phyloP scores from a whole-genome alignment of 2,888 invertebrate species.

The Caenorhabditis macrosperma region DNA sequence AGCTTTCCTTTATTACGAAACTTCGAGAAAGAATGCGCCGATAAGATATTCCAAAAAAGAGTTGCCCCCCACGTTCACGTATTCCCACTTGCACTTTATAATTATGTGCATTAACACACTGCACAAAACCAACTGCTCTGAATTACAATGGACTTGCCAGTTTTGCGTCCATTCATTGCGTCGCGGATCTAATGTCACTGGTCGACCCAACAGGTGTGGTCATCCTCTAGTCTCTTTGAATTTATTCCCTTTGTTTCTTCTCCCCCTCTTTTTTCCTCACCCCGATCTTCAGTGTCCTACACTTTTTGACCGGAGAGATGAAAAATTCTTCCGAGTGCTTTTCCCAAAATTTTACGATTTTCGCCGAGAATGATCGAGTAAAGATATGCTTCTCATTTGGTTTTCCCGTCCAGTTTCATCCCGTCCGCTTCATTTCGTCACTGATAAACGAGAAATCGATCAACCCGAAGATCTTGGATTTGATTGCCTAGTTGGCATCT shows the following conservation, averaged over 20 bases:
- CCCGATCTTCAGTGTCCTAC: background rate
- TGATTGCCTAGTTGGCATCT: background rate
- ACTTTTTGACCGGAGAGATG: background rate
- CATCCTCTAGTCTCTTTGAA: conserved; percentile 1
- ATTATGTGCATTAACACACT: background rate
- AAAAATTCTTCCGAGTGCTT: background rate
- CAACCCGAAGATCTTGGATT: background rate
- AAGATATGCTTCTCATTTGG: background rate
- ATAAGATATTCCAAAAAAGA: too few species aligned
- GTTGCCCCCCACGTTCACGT: too few species aligned
- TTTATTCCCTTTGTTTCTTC: background rate
- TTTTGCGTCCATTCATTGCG: background rate
- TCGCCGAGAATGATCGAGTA: too few species aligned
- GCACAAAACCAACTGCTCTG: conserved; percentile 3
- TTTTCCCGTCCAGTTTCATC: background rate
- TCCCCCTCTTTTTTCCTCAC: background rate
- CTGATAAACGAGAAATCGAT: background rate
- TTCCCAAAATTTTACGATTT: too few species aligned
- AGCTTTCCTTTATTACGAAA: too few species aligned
- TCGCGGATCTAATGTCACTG: background rate
- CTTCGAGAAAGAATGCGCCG: too few species aligned
- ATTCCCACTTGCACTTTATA: too few species aligned
- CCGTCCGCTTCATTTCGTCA: background rate
- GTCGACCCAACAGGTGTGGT: conserved; percentile 2
- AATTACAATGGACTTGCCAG: background rate